phyloP scores from a whole-genome alignment of 2,113 vertebrate genomes.

The Madoqua kirkii region DNA sequence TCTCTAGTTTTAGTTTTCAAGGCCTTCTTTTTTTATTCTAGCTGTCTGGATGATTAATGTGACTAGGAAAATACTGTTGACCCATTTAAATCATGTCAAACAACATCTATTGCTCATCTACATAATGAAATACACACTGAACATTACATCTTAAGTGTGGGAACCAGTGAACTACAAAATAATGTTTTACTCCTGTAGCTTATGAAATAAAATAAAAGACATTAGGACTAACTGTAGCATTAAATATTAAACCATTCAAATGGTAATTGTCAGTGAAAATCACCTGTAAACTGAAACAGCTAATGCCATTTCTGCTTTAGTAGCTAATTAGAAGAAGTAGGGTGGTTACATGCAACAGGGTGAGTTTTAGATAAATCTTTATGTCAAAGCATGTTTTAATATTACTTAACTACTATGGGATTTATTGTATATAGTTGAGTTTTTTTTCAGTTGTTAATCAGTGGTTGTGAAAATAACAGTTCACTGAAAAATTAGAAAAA shows the following conservation, averaged over 20 bases:
- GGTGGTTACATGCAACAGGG: conserved; percentile 25
- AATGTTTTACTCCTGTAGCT: conserved; percentile 78
- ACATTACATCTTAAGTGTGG: conserved; percentile 71
- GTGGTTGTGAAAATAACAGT: conserved; percentile 58
- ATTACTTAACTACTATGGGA: conserved; percentile 48
- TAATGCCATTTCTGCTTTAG: conserved; percentile 71
- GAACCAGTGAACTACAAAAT: conserved; percentile 78
- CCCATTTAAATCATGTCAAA: conserved; percentile 85
- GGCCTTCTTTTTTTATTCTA: conserved; percentile 34
- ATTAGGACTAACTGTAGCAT: conserved; percentile 77
- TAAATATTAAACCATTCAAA: conserved; percentile 78
- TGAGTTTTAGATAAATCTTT: conserved; percentile 57
- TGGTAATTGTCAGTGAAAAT: conserved; percentile 78
- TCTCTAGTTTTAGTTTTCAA: conserved; percentile 75
- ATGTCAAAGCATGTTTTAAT: conserved; percentile 62
- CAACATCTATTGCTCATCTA: conserved; percentile 80
- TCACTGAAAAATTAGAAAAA: conserved; percentile 69
- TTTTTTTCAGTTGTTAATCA: conserved; percentile 72
- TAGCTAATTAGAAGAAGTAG: conserved; percentile 66
- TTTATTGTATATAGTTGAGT: conserved; percentile 51
- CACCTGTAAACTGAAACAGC: conserved; percentile 75
- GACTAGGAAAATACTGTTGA: conserved; percentile 85
- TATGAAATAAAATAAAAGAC: conserved; percentile 78
- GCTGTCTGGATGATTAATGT: conserved; percentile 84
- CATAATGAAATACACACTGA: conserved; percentile 82